A percentile compares a stretch with the other conserved stretches of the same genome.
Conservation (phyloP, 2,888 invertebrate species). For the Cerceris ruficornis region DNA sequence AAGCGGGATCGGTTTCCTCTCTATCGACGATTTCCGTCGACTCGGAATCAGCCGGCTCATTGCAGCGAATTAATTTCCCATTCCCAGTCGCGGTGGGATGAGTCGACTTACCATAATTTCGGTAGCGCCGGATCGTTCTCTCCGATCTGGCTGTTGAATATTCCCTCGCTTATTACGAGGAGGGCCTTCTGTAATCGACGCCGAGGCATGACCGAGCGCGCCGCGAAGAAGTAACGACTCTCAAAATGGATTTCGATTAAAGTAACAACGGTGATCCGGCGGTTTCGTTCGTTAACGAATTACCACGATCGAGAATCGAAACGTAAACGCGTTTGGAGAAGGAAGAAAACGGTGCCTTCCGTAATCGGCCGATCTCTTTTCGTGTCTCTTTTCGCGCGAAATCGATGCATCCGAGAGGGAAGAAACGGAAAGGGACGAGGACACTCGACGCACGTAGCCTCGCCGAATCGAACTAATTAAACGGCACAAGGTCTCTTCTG, state of each 20-base stretch:
- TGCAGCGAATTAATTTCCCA: constrained; percentile 65
- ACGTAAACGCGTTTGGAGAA: constrained; percentile 16
- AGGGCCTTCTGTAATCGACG: constrained; percentile 66
- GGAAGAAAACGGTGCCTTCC: constrained; percentile 11
- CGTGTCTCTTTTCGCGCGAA: constrained; percentile 5
- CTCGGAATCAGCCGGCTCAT: constrained; percentile 38
- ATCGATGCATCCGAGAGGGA: constrained; percentile 16
- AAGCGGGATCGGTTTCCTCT: constrained; percentile 48
- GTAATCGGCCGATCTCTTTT: constrained; percentile 21
- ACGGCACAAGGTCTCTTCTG: too few relatives aligned
- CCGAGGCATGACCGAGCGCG: constrained; percentile 47
- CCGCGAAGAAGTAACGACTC: constrained; percentile 29
- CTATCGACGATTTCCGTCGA: constrained; percentile 56
- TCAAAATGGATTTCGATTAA: constrained; percentile 58
- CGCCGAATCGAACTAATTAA: too few relatives aligned
- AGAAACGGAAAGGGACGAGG: too few relatives aligned
- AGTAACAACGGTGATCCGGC: constrained; percentile 52
- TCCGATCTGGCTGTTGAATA: constrained; percentile 62
- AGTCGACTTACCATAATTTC: constrained; percentile 67
- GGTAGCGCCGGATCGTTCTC: constrained; percentile 61
- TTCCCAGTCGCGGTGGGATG: constrained; percentile 24
- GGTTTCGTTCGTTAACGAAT: constrained; percentile 40
- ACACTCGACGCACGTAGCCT: too few relatives aligned
- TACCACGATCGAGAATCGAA: constrained; percentile 31
- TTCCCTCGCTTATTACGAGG: constrained; percentile 65